Evolutionary conservation across 2,888 invertebrate genomes (phyloP), one percentile per base, ranked within the genome.

Genomic region (Cactoblastis cactorum): DNA sequence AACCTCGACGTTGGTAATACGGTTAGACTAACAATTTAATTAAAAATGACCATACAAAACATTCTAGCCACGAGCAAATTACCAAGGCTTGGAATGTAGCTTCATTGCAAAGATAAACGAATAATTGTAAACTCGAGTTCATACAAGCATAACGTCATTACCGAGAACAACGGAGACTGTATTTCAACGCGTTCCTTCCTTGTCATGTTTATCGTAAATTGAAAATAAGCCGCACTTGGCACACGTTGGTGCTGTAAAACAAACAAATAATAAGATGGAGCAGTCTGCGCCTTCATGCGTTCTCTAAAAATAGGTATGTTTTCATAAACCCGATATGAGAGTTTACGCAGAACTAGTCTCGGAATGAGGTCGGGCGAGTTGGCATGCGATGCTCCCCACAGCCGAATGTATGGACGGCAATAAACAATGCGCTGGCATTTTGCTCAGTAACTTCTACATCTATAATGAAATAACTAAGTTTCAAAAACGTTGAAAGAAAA

Each of bases 361-460:
- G 71, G 80, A 87, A 87, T 83, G 85, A 80, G 88, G 88, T 87
- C 85, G 83, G 77, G 77, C 76, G 75, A 80, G 77, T 82, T 85
- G 83, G 87, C 86, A 81, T 80, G 78, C 78, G 74, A 76, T 76
- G 70, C 61, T 67, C 73, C 63, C 67, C 63, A 63, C 63, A 66
- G 71, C 69, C 72, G 77, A 80, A 81, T 77, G 74, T 69, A 68
- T 63, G 64, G 69, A 69, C 64, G 60, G 67, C 65, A 74, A 80
- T 80, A 80, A 80, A 80, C 77, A 77, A 77, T 75, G 63, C 65
- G 64, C 62, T 69, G 71, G 65, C 72, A 70, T 72, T 71, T 63
- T 62, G 62, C 63, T 61, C 53, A 61, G 58, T 61, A 61, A 38
- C n/a, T 24, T 37, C 47, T 54, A 57, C 58, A 60, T 61, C 55